Base-by-base conservation (phyloP, 2,888 invertebrate species). In the Eutolmus rufibarbis region DNA sequence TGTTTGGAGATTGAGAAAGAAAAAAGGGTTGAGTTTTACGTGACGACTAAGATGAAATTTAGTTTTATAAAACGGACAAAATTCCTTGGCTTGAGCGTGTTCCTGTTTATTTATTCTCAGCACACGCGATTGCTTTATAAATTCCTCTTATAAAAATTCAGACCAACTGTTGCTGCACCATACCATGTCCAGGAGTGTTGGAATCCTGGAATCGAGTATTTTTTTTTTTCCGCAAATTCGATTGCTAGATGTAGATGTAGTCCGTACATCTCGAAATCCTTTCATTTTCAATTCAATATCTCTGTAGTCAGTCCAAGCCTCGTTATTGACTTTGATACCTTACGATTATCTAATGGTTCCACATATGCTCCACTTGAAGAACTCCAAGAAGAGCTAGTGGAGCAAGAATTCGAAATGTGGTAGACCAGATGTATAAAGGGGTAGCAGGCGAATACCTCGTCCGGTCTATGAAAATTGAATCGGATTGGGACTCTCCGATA, bases 301-400 rank as follows among this genome's bases (percentile, higher is more conserved):
- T 1, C 12, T 66, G 66, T n/a, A 66, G 9, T 46, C 66, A 19
- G 12, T 66, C 23, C 66, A 81, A 81, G 19, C 1, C 14, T 31
- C 28, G 51, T 51, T 81, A 81, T 81, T 81, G 81, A 81, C 34
- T 81, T 81, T 51, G 81, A 56, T 81, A 31, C 23, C 31, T 56
- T 81, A n/a, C n/a, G 81, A 81, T 81, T 43, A 81, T 28, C 81
- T 31, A 81, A 81, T 81, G 31, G 51, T n/a, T 46, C 66, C 56
- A 46, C 46, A 81, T 81, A 51, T 46, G 81, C 16, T 56, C 8
- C 51, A 56, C 51, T 81, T 81, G 28, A 81, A 56, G 14, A 19
- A 28, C 56, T 46, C 31, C 40, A 77, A 23, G 57, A 7, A 57
- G 57, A 23, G 9, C n/a, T 77, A 77, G 77, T 34, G 51, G 23